Conservation (phyloP, 2,888 invertebrate species). For the Tenthredo distinguenda region DNA sequence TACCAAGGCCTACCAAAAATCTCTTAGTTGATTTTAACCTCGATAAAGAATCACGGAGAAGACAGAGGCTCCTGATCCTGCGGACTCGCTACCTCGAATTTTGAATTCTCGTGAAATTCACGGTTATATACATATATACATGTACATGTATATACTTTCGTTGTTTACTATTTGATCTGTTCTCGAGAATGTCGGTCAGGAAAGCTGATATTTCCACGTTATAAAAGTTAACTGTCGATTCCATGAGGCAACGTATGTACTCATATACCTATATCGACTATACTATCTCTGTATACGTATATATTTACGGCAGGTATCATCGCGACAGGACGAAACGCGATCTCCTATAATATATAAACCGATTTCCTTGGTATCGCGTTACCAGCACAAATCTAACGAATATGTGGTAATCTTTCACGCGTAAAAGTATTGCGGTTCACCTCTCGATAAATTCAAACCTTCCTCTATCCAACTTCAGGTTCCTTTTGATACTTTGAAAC, state of each 20-base stretch:
- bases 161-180: slow-evolving; percentile 12
- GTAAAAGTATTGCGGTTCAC: slow-evolving; percentile 36
- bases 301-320: slow-evolving; percentile 41
- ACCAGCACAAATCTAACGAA: slow-evolving; percentile 41
- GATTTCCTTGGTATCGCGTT: slow-evolving; percentile 44
- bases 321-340: slow-evolving; percentile 42
- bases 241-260: background rate
- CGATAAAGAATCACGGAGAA: slow-evolving; percentile 35
- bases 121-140: no score
- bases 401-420: slow-evolving; percentile 20
- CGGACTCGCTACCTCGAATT: background rate
- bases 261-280: background rate
- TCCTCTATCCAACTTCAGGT: background rate
- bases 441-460: slow-evolving; percentile 34
- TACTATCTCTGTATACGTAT: background rate
- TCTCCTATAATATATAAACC: slow-evolving; percentile 29
- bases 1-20: slow-evolving; percentile 37
- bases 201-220: slow-evolving; percentile 44
- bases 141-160: background rate
- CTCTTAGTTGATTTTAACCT: slow-evolving; percentile 41
- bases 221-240: slow-evolving; percentile 28
- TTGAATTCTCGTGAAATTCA: slow-evolving; percentile 11
- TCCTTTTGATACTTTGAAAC: background rate
- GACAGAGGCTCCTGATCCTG: slow-evolving; percentile 18
- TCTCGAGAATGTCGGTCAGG: slow-evolving; percentile 19